Base-by-base conservation (phyloP, 2,113 vertebrate genomes). In the Odobenus rosmarus region DNA sequence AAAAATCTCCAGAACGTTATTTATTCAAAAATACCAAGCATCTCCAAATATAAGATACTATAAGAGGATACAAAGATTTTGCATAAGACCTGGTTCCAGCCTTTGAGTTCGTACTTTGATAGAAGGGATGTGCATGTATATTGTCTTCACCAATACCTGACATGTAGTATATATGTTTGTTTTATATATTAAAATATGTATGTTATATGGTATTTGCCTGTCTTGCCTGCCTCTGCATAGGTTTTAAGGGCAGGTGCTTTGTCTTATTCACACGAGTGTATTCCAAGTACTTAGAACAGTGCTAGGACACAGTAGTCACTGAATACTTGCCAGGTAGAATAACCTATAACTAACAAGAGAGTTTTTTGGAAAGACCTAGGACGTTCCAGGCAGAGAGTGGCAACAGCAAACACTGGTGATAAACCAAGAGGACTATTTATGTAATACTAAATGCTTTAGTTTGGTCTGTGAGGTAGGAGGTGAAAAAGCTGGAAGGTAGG, bases 1-100 rank as follows among this genome's bases (percentile, higher is more conserved):
- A 97, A 92, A 94, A 71, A 23, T 46, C 12, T 83, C 74, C 4
- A 95, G 55, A 67, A 62, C 80, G 55, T 80, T 80, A 31, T 69
- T 88, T 80, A 88, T 49, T 87, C 21, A 46, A 46, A 80, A 80
- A 80, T 80, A 62, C 0, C 49, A 89, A 90, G 46, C 26, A 85
- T 21, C 36, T 81, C 62, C 46, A 80, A 93, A 51, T 28, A 59
- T 21, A 89, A 83, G 53, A 15, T 92, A 55, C n/a, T 84, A 2
- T 39, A 64, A 64, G 28, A 89, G 19, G 36, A 53, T 26, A 62
- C 26, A 94, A 36, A 86, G 16, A 81, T 59, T 89, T 81, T 18
- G 61, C 93, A 0, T 86, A 26, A 86, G 88, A 67, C 36, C 36
- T 23, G n/a, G 8, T 16, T 55, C 31, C 4, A 80, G 49, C 26